A percentile compares a stretch with the other conserved stretches of the same genome.
These are phyloP conservation scores for Ruditapes philippinarum DNA, from an alignment of 1,140 invertebrate species.

Conservation along the genomic window DNA sequence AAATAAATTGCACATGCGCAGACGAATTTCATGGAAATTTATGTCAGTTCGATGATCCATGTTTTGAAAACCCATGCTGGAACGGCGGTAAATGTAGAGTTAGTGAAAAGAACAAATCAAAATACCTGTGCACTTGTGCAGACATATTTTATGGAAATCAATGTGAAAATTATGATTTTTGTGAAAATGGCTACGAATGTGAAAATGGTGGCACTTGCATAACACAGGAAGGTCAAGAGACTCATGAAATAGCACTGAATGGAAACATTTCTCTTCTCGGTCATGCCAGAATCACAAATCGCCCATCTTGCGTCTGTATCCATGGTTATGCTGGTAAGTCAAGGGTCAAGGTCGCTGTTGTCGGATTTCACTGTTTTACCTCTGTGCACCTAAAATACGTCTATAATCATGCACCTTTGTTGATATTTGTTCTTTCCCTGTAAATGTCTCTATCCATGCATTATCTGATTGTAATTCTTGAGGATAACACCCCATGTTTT, in stretches of 20 bases:
- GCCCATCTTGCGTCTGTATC: conserved; percentile 35
- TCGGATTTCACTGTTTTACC: conserved; percentile 1
- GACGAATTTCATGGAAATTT: conserved; percentile 35
- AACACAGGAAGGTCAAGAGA: not conserved
- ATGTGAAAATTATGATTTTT: conserved; percentile 54
- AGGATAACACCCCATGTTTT: not conserved
- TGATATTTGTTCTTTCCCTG: not conserved
- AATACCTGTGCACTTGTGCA: conserved; percentile 26
- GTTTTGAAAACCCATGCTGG: conserved; percentile 69
- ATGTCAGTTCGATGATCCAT: conserved; percentile 58
- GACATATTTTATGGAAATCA: conserved; percentile 36
- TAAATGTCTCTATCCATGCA: not conserved
- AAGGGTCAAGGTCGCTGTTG: conserved; percentile 39
- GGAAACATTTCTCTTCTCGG: not conserved
- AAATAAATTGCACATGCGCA: conserved; percentile 61
- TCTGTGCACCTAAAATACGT: conserved; percentile 1
- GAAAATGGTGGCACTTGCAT: conserved; percentile 21
- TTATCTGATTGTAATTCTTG: not conserved
- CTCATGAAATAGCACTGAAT: not conserved
- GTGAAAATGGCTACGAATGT: conserved; percentile 19
- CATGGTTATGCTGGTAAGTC: conserved; percentile 52
- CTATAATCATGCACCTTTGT: not conserved
- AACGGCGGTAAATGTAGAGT: conserved; percentile 73
- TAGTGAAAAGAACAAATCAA: not conserved
- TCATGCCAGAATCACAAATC: conserved; percentile 37